A percentile compares a stretch with the other conserved stretches of the same genome.
Conservation (phyloP, 1,140 invertebrate species). For the Orius insidiosus region DNA sequence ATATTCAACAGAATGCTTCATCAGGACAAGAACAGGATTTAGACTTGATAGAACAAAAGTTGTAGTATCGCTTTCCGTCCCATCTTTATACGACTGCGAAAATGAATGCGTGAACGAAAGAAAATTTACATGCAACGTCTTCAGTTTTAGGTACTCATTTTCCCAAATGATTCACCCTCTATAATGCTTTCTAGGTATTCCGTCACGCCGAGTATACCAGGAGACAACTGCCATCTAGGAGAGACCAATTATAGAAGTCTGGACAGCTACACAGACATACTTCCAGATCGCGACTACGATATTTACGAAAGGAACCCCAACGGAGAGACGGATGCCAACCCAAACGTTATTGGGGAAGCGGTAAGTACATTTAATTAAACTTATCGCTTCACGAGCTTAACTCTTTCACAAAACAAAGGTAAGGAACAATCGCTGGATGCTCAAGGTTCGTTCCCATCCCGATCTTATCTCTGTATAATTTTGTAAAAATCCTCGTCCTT, state of each 20-base stretch:
- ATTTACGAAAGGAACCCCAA: constrained; percentile 49
- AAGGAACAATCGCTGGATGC: too few species aligned
- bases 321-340: constrained; percentile 19
- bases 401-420: too few species aligned
- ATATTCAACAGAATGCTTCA: constrained; percentile 46
- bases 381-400: neutral
- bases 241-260: constrained; percentile 42
- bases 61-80: constrained; percentile 39
- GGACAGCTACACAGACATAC: constrained; percentile 51
- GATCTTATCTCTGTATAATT: too few species aligned
- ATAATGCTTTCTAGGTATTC: constrained; percentile 26
- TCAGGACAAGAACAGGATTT: constrained; percentile 51
- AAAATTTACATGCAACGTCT: constrained; percentile 50
- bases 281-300: constrained; percentile 58
- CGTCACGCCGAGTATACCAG: constrained; percentile 19
- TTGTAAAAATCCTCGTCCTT: too few species aligned
- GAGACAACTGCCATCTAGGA: constrained; percentile 59
- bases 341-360: constrained; percentile 22
- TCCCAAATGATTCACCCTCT: neutral
- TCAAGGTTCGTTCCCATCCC: too few species aligned
- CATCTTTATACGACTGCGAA: constrained; percentile 54
- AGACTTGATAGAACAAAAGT: constrained; percentile 43
- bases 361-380: constrained; percentile 20
- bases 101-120: constrained; percentile 48
- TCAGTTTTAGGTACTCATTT: constrained; percentile 44